A percentile compares a stretch with the other conserved stretches of the same genome.
These are phyloP conservation scores for Sebastes itinus DNA, from an alignment of 2,797 vertebrate genomes.

Conservation along the genomic window DNA sequence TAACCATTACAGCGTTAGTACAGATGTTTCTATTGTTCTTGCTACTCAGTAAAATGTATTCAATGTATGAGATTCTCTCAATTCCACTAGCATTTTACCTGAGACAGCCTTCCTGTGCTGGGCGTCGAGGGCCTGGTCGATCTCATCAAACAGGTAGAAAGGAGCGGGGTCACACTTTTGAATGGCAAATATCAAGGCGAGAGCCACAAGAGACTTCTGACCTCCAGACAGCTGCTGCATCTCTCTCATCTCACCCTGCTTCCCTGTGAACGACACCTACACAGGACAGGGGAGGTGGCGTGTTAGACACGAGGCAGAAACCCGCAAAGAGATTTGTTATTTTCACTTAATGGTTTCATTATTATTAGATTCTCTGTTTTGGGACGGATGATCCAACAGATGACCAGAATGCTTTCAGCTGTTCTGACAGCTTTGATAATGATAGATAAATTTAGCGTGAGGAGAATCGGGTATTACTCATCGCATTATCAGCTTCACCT, in stretches of 20 bases:
- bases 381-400: neutral
- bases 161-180: conserved; percentile 99
- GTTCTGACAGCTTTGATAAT: conserved; percentile 4
- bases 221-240: conserved; percentile 99
- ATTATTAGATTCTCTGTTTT: neutral
- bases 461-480: neutral
- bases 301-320: neutral
- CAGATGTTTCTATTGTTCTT: neutral
- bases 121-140: conserved; percentile 97
- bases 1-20: rapidly evolving
- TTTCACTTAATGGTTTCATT: neutral
- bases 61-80: neutral
- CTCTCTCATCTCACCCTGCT: conserved; percentile 99
- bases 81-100: conserved; percentile 76
- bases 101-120: conserved; percentile 99
- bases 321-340: neutral
- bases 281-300: neutral
- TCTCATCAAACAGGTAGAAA: conserved; percentile 99
- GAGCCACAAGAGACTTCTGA: conserved; percentile 95
- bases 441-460: conserved; percentile 6
- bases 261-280: conserved; percentile 98
- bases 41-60: neutral
- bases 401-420: neutral
- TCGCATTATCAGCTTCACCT: neutral
- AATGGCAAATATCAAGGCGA: conserved; percentile 98